Evolutionary conservation across 2,797 vertebrate genomes (phyloP).

Genomic region (Mus caroli): DNA sequence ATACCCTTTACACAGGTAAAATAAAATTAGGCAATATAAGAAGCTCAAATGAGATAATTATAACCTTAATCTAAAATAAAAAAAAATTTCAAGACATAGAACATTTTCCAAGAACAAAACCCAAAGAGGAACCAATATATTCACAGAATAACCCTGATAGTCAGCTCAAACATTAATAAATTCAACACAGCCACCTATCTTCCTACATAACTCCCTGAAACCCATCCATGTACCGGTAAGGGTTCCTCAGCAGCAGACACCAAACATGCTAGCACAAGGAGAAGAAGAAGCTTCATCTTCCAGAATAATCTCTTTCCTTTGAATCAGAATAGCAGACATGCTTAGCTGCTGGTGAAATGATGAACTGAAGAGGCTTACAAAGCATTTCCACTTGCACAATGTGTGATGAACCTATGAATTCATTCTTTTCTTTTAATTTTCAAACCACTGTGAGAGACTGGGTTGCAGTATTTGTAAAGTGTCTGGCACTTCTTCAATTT

Average conservation of each 20-base stretch:
- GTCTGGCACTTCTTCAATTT: neutral
- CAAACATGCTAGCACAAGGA: too few species aligned
- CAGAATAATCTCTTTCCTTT: neutral
- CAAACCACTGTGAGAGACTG: neutral
- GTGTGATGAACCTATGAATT: fast-evolving
- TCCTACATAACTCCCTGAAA: too few species aligned
- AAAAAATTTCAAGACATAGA: neutral
- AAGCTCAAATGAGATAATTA: neutral
- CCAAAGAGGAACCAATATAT: neutral
- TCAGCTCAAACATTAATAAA: too few species aligned
- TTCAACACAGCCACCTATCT: too few species aligned
- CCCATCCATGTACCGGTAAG: too few species aligned
- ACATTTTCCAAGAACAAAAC: neutral
- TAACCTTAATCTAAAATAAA: neutral
- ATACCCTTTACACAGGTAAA: neutral
- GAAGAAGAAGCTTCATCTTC: too few species aligned
- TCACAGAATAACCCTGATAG: too few species aligned
- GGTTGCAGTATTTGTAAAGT: neutral
- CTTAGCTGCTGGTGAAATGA: neutral
- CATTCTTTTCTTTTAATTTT: too few species aligned
- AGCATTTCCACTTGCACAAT: neutral
- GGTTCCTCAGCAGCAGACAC: too few species aligned
- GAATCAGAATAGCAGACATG: neutral
- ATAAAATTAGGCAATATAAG: neutral
- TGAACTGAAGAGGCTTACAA: neutral